Percentiles rank a stretch among this genome's conserved stretches.
These are phyloP conservation scores for Paradoxurus hermaphroditus DNA, from an alignment of 2,113 vertebrate species.

Conservation along the genomic window DNA sequence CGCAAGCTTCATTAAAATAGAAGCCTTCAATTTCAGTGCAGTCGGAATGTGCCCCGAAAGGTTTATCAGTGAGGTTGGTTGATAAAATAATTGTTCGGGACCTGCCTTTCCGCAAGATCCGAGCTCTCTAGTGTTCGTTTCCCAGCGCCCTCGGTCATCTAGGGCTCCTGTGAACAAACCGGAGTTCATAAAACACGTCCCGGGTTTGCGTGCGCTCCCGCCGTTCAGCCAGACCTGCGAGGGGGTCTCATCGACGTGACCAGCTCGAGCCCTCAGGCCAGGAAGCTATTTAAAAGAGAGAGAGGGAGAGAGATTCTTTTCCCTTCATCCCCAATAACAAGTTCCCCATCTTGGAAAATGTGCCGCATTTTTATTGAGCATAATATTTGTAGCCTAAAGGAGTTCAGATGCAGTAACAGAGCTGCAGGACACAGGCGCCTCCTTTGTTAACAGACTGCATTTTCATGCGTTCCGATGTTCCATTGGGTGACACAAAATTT, in stretches of 20 bases:
- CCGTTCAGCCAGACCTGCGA: background rate
- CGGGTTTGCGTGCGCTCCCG: background rate
- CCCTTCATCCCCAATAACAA: background rate
- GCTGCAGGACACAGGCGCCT: background rate
- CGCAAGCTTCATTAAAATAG: background rate
- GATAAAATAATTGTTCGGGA: background rate
- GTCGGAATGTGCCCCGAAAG: background rate
- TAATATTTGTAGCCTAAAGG: background rate
- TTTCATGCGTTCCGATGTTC: background rate
- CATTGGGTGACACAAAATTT: background rate
- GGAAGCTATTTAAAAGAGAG: background rate
- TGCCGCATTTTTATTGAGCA: background rate
- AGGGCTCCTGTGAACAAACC: background rate
- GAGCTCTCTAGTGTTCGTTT: background rate
- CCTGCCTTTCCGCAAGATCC: background rate
- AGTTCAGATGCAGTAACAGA: background rate
- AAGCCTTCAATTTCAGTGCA: background rate
- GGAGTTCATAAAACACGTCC: background rate
- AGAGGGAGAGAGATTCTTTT: background rate
- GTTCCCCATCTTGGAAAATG: slow-evolving; percentile 12
- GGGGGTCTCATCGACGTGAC: background rate
- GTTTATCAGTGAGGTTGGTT: background rate
- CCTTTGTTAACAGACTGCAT: background rate
- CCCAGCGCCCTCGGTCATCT: background rate
- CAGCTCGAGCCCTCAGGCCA: background rate